Evolutionary conservation across 2,797 vertebrate species (phyloP).

Genomic region (Taeniopygia guttata): DNA sequence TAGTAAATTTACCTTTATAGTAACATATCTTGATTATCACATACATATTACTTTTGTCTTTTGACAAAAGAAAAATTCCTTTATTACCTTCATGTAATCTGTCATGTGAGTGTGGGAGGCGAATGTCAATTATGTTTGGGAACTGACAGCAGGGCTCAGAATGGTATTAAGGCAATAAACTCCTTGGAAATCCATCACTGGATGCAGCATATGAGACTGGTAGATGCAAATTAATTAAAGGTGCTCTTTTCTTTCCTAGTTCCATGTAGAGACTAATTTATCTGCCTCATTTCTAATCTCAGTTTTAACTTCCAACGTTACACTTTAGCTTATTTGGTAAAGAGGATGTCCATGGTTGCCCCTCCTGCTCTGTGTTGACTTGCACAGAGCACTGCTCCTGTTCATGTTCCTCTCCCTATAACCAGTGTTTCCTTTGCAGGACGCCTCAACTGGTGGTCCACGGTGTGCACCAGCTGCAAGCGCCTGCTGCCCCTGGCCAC

Average conservation of each 20-base stretch:
- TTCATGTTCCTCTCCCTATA: background rate
- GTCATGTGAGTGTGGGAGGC: background rate
- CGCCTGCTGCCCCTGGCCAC: constrained; percentile 96
- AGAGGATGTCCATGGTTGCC: background rate
- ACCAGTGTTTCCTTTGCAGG: constrained; percentile 74
- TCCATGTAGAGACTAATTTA: background rate
- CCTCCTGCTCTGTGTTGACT: background rate
- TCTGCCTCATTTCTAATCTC: background rate
- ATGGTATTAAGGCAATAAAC: background rate
- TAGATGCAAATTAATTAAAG: background rate
- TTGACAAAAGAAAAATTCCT: background rate
- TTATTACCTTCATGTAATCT: background rate
- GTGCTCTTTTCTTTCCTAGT: background rate
- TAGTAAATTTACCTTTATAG: background rate
- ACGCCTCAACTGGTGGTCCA: constrained; percentile 98
- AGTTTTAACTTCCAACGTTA: background rate
- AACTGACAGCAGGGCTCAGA: background rate
- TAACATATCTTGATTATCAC: background rate
- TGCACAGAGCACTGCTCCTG: background rate
- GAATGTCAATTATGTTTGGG: background rate
- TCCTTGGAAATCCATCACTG: background rate
- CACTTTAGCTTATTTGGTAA: background rate
- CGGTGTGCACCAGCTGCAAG: constrained; percentile 95
- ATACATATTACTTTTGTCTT: background rate
- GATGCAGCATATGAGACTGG: background rate